Evolutionary conservation across 2,888 invertebrate species (phyloP).

Genomic region (Leptopilina drosophilae): DNA sequence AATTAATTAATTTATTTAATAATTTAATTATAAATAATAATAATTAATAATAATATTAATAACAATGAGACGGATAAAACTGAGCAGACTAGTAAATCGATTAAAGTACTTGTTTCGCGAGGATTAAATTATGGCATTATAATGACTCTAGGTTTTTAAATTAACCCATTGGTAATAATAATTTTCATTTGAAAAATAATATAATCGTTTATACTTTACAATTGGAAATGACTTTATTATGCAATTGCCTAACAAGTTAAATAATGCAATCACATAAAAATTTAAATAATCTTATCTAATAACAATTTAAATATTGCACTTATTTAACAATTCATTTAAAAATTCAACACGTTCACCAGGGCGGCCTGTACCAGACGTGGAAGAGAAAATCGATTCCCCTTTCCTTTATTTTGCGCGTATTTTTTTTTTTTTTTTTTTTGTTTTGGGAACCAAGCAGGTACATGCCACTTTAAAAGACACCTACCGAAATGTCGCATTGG

Average conservation of each 20-base stretch:
- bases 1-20: not conserved
- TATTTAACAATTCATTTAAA: conserved; percentile 38
- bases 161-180: not conserved
- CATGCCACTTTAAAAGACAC: conserved; percentile 30
- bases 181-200: conserved; percentile 8
- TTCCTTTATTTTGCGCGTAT: conserved; percentile 16
- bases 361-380: conserved; percentile 20
- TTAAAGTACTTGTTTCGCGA: conserved; percentile 4
- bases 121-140: conserved; percentile 1
- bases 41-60: not conserved
- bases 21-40: not conserved
- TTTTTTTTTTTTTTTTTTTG: not conserved
- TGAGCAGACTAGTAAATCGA: conserved; percentile 36
- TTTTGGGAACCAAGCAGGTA: conserved; percentile 13
- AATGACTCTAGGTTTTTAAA: conserved; percentile 1
- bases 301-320: conserved; percentile 41
- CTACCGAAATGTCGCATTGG: conserved; percentile 36
- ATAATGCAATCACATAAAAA: conserved; percentile 39
- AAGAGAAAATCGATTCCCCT: conserved; percentile 17
- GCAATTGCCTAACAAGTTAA: conserved; percentile 42
- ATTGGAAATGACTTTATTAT: conserved; percentile 39
- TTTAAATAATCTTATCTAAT: conserved; percentile 39
- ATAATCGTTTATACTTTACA: conserved; percentile 25
- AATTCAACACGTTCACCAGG: conserved; percentile 23
- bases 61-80: conserved; percentile 21